Conservation (phyloP, 2,113 vertebrate genomes). For the Shinisaurus crocodilurus region DNA sequence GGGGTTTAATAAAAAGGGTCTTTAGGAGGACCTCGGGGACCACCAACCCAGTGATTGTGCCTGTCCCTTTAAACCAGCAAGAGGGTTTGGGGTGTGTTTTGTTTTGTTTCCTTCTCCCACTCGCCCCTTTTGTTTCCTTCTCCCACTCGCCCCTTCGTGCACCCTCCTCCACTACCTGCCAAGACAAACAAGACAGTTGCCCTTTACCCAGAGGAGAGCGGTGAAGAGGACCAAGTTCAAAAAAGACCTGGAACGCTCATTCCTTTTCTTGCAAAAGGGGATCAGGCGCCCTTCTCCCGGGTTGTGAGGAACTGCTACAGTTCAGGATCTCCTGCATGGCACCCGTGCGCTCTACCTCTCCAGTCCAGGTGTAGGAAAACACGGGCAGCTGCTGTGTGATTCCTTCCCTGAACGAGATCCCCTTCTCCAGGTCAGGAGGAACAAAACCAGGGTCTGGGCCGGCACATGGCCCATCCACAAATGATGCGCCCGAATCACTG, state of each 20-base stretch:
- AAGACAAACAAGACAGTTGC: neutral
- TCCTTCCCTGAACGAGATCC: no score
- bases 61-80: no score
- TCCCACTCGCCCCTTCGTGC: no score
- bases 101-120: no score
- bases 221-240: neutral
- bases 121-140: no score
- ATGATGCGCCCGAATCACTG: neutral
- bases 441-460: neutral
- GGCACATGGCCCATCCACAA: neutral
- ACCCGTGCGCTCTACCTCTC: neutral
- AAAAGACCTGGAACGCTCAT: neutral
- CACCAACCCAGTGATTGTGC: no score
- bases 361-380: neutral
- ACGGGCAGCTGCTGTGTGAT: fast-evolving
- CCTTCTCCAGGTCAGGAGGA: no score
- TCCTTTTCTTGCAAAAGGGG: neutral
- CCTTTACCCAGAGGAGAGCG: neutral
- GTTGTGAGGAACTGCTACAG: neutral
- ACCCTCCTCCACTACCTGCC: no score
- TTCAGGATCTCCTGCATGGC: neutral
- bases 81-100: no score
- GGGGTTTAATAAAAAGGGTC: no score
- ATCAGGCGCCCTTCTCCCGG: neutral
- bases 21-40: no score